phyloP scores from a whole-genome alignment of 2,797 vertebrate genomes.

The Diglossa cyanea region DNA sequence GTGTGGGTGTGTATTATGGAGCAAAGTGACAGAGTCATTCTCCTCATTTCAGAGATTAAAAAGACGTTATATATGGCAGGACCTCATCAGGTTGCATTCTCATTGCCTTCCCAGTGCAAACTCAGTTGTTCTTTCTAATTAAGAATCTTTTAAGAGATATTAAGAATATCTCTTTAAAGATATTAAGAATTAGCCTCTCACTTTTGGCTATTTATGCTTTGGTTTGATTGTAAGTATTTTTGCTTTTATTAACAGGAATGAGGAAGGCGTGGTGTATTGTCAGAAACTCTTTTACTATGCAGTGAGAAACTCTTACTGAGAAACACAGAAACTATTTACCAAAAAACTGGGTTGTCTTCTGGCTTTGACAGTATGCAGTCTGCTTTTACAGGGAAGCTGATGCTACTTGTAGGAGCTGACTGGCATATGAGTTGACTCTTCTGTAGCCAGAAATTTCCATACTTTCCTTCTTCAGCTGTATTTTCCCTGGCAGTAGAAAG shows the following conservation, averaged over 20 bases:
- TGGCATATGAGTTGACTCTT: not conserved
- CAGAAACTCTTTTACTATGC: not conserved
- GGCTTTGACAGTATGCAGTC: not conserved
- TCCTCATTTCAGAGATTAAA: not conserved
- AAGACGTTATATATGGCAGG: not conserved
- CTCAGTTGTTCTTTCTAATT: not conserved
- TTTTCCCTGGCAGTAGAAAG: not conserved
- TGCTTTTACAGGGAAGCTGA: not conserved
- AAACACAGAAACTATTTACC: not conserved
- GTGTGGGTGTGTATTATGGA: not conserved
- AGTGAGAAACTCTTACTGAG: not conserved
- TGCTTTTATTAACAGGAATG: not conserved
- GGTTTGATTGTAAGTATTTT: not conserved
- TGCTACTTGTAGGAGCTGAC: not conserved
- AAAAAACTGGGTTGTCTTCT: not conserved
- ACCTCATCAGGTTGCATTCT: not conserved
- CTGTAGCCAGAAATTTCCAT: not conserved
- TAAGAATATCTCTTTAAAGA: not conserved
- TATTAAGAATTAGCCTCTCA: not conserved
- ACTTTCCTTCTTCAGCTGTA: not conserved
- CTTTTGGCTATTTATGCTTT: not conserved
- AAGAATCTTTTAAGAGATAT: not conserved
- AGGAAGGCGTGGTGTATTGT: not conserved
- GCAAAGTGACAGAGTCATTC: constrained; percentile 9
- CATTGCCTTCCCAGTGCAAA: not conserved